Evolutionary conservation across 2,113 vertebrate species (phyloP), one percentile per base, ranked within the genome.

Genomic region (Capreolus pygargus): DNA sequence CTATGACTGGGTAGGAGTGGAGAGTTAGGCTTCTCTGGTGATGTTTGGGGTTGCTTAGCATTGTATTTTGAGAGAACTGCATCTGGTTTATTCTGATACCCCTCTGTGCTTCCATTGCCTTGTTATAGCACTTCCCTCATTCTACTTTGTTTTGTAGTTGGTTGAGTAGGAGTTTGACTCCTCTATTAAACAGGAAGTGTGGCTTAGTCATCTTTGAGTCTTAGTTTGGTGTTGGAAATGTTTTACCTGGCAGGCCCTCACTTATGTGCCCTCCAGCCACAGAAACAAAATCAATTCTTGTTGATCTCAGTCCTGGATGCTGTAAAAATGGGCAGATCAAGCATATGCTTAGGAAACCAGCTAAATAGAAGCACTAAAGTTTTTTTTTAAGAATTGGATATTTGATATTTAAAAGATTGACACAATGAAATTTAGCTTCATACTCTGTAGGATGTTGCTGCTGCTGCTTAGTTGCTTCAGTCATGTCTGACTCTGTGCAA

Each of bases 211-310:
- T 86, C 86, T 94, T 92, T 94, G 33, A 82, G 30, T 94, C 60
- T 89, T 92, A 89, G n/a, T 96, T 96, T 95, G 74, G 25, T 76
- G 28, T 94, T 92, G 30, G n/a, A 95, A 86, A 89, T 89, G 30
- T 91, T 91, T 95, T 64, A 74, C 28, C 82, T 8, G 15, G 47
- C 43, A 88, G 39, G 6, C 36, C 74, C 57, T 92, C 39, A 1
- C 30, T 92, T 86, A 60, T 28, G 17, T 92, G 17, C 55, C 54
- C 6, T 78, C 39, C 23, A 78, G 19, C 28, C 27, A 14, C 25
- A 82, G n/a, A 25, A 93, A 76, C n/a, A 7, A 91, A 86, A 60
- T 95, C 39, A 57, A 8, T 33, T 95, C 43, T 92, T 67, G 36
- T 15, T 82, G 61, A 50, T 76, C 13, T 36, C 45, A 43, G 43